phyloP scores from a whole-genome alignment of 1,140 invertebrate species.

The Trypoxylus dichotomus region DNA sequence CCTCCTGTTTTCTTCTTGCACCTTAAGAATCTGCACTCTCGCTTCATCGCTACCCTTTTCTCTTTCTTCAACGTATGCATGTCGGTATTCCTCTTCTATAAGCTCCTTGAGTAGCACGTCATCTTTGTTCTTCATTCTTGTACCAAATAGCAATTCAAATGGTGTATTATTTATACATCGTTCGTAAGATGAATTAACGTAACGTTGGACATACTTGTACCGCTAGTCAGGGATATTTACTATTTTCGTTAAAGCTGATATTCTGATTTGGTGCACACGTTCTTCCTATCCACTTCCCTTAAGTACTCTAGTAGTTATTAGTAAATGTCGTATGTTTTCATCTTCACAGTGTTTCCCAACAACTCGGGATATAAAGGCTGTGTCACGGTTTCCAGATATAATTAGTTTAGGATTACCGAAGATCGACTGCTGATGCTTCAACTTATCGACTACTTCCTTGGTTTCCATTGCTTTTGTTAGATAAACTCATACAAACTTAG shows the following conservation, averaged over 20 bases:
- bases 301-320: constrained; percentile 40
- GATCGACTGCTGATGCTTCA: constrained; percentile 1
- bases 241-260: constrained; percentile 31
- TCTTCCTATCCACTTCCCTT: constrained; percentile 42
- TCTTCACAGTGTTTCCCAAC: constrained; percentile 35
- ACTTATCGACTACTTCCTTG: constrained; percentile 12
- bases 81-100: constrained; percentile 30
- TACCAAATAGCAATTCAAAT: constrained; percentile 34
- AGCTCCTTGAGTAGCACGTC: constrained; percentile 32
- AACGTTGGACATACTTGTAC: neutral
- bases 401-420: constrained; percentile 50
- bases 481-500: constrained; percentile 32
- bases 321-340: constrained; percentile 36
- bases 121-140: constrained; percentile 28
- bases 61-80: constrained; percentile 29
- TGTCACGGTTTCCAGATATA: constrained; percentile 46
- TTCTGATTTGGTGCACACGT: constrained; percentile 36
- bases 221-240: neutral
- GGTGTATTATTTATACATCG: constrained; percentile 32
- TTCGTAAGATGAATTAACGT: neutral
- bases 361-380: constrained; percentile 48
- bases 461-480: constrained; percentile 24
- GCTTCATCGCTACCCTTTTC: neutral
- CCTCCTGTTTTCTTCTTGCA: neutral
- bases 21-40: neutral